Percentiles rank a stretch among this genome's conserved stretches.
These are phyloP conservation scores for Brachyhypopomus gauderio DNA, from an alignment of 2,113 vertebrate species.

Conservation along the genomic window DNA sequence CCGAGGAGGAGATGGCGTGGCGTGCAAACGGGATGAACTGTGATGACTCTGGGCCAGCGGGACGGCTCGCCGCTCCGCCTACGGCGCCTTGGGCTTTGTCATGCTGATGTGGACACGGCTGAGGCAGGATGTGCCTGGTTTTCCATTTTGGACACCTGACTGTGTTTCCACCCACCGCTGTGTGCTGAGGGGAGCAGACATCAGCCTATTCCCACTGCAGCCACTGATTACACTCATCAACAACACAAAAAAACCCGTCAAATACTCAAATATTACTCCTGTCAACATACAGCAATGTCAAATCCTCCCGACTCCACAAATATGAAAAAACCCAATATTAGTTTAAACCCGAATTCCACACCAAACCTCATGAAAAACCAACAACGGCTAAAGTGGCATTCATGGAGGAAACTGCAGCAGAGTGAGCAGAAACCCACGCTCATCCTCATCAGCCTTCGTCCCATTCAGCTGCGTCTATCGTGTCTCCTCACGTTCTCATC, in stretches of 20 bases:
- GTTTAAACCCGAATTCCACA: constrained; percentile 16
- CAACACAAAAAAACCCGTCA: constrained; percentile 20
- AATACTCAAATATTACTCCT: constrained; percentile 28
- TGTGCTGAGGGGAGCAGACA: constrained; percentile 24
- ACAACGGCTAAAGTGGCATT: constrained; percentile 4
- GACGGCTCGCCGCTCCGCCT: neutral
- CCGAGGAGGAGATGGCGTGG: too few relatives aligned
- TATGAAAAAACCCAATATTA: constrained; percentile 18
- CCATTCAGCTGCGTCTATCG: constrained; percentile 29
- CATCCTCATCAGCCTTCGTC: constrained; percentile 13
- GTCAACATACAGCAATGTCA: constrained; percentile 17
- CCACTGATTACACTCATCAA: neutral
- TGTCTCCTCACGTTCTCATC: constrained; percentile 47
- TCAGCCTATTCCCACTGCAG: neutral
- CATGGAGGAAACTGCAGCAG: neutral
- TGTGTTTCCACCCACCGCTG: constrained; percentile 23
- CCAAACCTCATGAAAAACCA: constrained; percentile 11
- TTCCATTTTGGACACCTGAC: constrained; percentile 26
- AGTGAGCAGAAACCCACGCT: constrained; percentile 12
- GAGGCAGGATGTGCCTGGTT: constrained; percentile 38
- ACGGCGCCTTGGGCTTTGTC: constrained; percentile 34
- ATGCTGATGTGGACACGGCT: constrained; percentile 30
- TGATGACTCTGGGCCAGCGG: constrained; percentile 3
- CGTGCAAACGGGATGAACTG: too few relatives aligned
- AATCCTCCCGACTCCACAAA: constrained; percentile 25